Conservation (phyloP, 2,888 invertebrate species). For the Cheilosia scutellata region DNA sequence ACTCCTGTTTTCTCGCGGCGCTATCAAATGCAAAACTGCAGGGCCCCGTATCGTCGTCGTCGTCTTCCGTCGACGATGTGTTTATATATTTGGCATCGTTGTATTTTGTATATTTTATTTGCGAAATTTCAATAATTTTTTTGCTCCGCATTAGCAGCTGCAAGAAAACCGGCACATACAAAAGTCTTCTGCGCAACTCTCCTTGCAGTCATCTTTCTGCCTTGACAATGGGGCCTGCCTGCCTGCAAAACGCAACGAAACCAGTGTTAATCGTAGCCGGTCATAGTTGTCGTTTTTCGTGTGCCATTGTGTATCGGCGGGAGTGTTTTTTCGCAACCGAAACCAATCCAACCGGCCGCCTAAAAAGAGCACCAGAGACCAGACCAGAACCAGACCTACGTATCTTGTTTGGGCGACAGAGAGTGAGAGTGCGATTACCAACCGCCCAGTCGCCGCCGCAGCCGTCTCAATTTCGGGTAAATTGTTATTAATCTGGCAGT, state of each 20-base stretch:
- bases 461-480: constrained; percentile 40
- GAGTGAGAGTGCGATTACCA: constrained; percentile 14
- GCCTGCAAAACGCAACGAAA: too few species aligned
- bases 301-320: constrained; percentile 26
- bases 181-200: not conserved
- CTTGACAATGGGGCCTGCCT: constrained; percentile 23
- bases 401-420: not conserved
- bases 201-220: constrained; percentile 6
- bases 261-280: constrained; percentile 19
- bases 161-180: constrained; percentile 32
- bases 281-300: constrained; percentile 17
- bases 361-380: not conserved
- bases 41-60: constrained; percentile 10
- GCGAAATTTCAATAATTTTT: constrained; percentile 32
- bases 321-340: constrained; percentile 7
- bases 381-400: not conserved
- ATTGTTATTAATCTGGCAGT: constrained; percentile 41
- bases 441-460: not conserved
- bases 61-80: constrained; percentile 2
- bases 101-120: not conserved
- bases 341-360: constrained; percentile 12
- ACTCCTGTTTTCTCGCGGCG: not conserved
- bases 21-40: constrained; percentile 6
- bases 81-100: constrained; percentile 21
- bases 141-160: constrained; percentile 33